phyloP scores from a whole-genome alignment of 2,113 vertebrate genomes.

The Bombycilla garrulus region DNA sequence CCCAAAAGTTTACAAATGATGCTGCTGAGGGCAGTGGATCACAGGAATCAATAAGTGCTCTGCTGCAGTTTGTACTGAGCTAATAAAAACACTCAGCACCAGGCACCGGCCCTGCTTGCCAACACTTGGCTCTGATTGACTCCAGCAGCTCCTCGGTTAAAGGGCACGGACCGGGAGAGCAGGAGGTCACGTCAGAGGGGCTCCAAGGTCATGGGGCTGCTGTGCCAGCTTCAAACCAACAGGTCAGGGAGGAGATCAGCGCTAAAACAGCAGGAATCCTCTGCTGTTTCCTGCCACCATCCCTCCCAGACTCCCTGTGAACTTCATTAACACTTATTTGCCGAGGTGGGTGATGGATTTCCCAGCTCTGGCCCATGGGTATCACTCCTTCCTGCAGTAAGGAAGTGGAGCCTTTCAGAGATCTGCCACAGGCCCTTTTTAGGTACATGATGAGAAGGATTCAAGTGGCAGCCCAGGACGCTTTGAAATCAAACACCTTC shows the following conservation, averaged over 20 bases:
- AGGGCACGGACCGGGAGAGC: neutral
- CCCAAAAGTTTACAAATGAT: conserved; percentile 61
- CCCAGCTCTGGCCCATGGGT: neutral
- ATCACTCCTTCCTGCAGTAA: neutral
- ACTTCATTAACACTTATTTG: neutral
- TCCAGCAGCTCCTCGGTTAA: neutral
- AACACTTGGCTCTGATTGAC: neutral
- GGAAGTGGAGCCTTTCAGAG: neutral
- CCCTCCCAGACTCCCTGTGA: neutral
- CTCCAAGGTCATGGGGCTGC: neutral
- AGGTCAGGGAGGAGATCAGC: neutral
- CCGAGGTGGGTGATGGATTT: neutral
- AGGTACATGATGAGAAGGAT: neutral
- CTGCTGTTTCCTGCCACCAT: neutral
- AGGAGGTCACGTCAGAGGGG: neutral
- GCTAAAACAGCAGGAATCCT: neutral
- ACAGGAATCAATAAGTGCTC: conserved; percentile 27
- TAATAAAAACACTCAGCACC: neutral
- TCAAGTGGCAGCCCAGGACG: conserved; percentile 26
- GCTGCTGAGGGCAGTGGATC: conserved; percentile 37
- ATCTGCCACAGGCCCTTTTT: neutral
- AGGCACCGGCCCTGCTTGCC: neutral
- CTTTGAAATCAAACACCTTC: conserved; percentile 52
- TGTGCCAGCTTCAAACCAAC: neutral
- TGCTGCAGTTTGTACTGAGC: conserved; percentile 37